Evolutionary conservation across 2,113 vertebrate genomes (phyloP).

Genomic region (Trogon melanurus): DNA sequence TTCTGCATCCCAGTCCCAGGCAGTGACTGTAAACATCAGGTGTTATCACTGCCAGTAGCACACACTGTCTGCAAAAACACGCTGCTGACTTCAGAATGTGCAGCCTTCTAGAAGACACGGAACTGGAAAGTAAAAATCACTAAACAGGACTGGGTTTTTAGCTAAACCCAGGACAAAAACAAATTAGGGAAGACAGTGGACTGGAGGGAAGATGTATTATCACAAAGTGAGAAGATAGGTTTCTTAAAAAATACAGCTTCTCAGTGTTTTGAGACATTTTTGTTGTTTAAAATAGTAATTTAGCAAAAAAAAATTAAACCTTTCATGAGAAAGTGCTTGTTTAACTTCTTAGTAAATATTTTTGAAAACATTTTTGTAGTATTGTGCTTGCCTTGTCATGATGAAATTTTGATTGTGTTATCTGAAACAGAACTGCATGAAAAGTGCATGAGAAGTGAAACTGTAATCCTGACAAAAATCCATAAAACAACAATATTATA

Average conservation of each 20-base stretch:
- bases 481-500: not conserved
- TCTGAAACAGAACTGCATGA: not conserved
- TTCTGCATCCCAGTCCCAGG: too few relatives aligned
- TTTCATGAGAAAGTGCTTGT: not conserved
- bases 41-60: too few relatives aligned
- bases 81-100: too few relatives aligned
- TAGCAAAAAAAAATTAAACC: not conserved
- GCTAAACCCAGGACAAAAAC: not conserved
- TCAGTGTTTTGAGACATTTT: not conserved
- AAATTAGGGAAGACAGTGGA: not conserved
- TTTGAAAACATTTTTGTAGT: not conserved
- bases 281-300: not conserved
- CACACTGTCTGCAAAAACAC: too few relatives aligned
- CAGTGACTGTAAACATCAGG: too few relatives aligned
- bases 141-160: too few relatives aligned
- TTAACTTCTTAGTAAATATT: not conserved
- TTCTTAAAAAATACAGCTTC: not conserved
- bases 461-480: not conserved
- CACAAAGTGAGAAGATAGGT: not conserved
- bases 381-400: not conserved
- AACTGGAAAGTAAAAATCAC: too few relatives aligned
- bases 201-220: not conserved
- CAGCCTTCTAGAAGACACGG: too few relatives aligned
- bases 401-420: not conserved
- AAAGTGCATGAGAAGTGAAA: not conserved